phyloP scores from a whole-genome alignment of 2,113 vertebrate genomes.

The Camelus dromedarius region DNA sequence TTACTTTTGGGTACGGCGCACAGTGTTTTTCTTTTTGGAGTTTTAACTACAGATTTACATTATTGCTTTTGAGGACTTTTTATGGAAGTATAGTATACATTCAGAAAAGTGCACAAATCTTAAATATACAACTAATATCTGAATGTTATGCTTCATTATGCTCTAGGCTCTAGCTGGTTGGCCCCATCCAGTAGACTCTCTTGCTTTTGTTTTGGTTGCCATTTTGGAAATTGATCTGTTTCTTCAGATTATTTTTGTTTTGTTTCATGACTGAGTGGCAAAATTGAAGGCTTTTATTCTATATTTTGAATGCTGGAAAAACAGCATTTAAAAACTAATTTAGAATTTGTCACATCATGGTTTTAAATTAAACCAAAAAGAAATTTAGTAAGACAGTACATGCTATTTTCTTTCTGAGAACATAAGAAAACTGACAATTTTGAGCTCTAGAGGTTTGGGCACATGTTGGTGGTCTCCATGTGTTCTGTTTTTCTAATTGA shows the following conservation, averaged over 20 bases:
- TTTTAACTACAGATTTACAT: not conserved
- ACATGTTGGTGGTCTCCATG: not conserved
- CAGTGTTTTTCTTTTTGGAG: not conserved
- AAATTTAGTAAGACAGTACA: not conserved
- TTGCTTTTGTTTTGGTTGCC: conserved; percentile 35
- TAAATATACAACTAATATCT: not conserved
- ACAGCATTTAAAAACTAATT: conserved; percentile 38
- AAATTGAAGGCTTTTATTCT: conserved; percentile 50
- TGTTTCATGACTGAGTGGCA: conserved; percentile 44
- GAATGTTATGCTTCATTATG: not conserved
- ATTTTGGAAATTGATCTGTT: conserved; percentile 14
- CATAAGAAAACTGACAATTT: not conserved
- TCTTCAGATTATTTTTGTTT: conserved; percentile 39
- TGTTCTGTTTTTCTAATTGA: not conserved
- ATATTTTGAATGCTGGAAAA: conserved; percentile 36
- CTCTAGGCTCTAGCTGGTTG: not conserved
- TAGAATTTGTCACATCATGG: conserved; percentile 14
- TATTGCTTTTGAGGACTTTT: conserved; percentile 1
- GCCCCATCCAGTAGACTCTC: not conserved
- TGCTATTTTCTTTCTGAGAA: conserved; percentile 41
- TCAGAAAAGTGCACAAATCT: not conserved
- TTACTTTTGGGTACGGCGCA: not conserved
- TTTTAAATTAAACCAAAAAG: conserved; percentile 49
- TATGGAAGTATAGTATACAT: not conserved
- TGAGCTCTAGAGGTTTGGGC: not conserved